These are phyloP conservation scores for Cryptoprocta ferox DNA, from an alignment of 2,797 vertebrate genomes.

Conservation along the genomic window DNA sequence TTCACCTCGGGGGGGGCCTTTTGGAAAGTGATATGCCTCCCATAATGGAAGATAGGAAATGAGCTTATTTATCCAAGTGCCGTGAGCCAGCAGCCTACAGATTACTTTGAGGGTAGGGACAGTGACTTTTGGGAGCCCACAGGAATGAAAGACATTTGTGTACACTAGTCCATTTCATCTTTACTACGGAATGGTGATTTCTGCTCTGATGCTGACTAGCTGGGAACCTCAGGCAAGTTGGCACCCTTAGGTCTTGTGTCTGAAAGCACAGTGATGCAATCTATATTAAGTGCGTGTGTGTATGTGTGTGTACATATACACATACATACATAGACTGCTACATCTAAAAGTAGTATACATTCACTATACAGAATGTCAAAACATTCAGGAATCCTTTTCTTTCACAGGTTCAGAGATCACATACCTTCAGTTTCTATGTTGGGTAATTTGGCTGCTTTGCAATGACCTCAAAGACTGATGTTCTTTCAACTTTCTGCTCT, in stretches of 20 bases:
- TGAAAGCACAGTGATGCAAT: background rate
- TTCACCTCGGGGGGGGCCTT: background rate
- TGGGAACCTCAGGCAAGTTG: background rate
- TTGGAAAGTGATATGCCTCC: background rate
- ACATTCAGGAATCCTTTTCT: background rate
- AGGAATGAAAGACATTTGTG: background rate
- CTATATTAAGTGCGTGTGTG: background rate
- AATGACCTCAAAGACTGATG: background rate
- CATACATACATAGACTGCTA: background rate
- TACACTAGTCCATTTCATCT: background rate
- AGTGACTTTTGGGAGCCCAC: background rate
- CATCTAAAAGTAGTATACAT: background rate
- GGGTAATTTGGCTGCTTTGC: background rate
- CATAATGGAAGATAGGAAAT: background rate
- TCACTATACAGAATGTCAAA: background rate
- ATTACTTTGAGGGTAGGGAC: background rate
- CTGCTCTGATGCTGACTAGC: background rate
- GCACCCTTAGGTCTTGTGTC: background rate
- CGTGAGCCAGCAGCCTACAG: background rate
- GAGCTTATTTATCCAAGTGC: background rate
- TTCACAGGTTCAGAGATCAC: background rate
- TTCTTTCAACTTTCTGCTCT: slow-evolving; percentile 9
- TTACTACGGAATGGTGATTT: background rate
- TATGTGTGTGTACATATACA: background rate
- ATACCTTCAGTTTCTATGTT: background rate